phyloP scores from a whole-genome alignment of 1,140 invertebrate species.

The Rhynchophorus ferrugineus region DNA sequence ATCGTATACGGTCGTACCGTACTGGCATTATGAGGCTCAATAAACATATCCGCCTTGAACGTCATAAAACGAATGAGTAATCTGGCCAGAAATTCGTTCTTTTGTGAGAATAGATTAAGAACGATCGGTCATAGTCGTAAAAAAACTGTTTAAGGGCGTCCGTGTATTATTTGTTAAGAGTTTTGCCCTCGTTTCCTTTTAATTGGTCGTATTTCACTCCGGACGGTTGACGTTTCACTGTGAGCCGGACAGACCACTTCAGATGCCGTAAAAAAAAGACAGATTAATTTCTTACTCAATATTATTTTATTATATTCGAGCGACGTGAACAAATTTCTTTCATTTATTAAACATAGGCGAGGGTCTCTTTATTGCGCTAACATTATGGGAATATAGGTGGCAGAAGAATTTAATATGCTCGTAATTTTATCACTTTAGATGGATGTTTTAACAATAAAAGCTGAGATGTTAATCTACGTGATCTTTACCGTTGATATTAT shows the following conservation, averaged over 20 bases:
- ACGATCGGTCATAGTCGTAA: constrained; percentile 20
- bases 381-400: no score
- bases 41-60: constrained; percentile 22
- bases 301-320: not conserved
- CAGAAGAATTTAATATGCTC: no score
- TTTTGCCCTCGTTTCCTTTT: constrained; percentile 24
- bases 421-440: no score
- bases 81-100: constrained; percentile 18
- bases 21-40: constrained; percentile 18
- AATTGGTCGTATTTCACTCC: constrained; percentile 24
- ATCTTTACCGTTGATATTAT: no score
- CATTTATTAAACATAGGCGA: no score
- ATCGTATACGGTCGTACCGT: constrained; percentile 10
- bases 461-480: no score
- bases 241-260: constrained; percentile 19
- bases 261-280: constrained; percentile 19
- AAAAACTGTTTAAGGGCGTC: constrained; percentile 22
- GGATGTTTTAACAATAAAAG: no score
- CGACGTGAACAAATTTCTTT: not conserved
- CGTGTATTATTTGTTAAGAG: constrained; percentile 22
- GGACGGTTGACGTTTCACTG: constrained; percentile 21
- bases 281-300: constrained; percentile 30
- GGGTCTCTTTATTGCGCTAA: no score
- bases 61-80: constrained; percentile 23
- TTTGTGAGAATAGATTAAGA: constrained; percentile 24